Evolutionary conservation across 1,140 invertebrate genomes (phyloP).

Genomic region (Drosophila lini): DNA sequence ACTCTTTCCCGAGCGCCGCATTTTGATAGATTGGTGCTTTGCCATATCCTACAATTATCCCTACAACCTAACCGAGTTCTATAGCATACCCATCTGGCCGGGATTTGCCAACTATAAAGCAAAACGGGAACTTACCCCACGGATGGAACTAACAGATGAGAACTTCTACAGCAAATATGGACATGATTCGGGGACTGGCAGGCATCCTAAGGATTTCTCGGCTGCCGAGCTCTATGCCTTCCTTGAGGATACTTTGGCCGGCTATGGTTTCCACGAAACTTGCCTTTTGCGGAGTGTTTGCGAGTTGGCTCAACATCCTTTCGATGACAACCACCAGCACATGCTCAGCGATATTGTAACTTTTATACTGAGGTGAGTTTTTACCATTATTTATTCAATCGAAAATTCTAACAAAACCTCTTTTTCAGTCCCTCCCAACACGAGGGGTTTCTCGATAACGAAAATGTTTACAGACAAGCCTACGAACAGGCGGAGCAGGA

Average conservation of each 20-base stretch:
- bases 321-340: constrained; percentile 66
- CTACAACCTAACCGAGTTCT: constrained; percentile 57
- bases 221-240: constrained; percentile 72
- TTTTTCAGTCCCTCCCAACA: constrained; percentile 72
- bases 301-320: constrained; percentile 74
- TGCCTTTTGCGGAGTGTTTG: constrained; percentile 76
- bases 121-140: constrained; percentile 45
- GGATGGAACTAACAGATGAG: constrained; percentile 23
- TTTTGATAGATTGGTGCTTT: constrained; percentile 78
- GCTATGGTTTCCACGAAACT: constrained; percentile 71
- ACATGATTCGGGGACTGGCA: constrained; percentile 25
- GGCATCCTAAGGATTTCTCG: constrained; percentile 72
- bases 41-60: constrained; percentile 71
- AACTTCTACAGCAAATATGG: constrained; percentile 63
- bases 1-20: constrained; percentile 68
- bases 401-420: background rate
- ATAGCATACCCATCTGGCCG: constrained; percentile 80
- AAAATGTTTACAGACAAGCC: constrained; percentile 51
- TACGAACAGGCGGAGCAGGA: constrained; percentile 74
- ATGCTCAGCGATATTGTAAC: constrained; percentile 69
- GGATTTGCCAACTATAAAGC: constrained; percentile 65
- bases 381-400: background rate
- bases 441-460: constrained; percentile 61
- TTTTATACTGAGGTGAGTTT: constrained; percentile 71
- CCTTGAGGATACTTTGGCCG: constrained; percentile 56